Conservation (phyloP, 2,113 vertebrate species). For the Myotis lucifugus region DNA sequence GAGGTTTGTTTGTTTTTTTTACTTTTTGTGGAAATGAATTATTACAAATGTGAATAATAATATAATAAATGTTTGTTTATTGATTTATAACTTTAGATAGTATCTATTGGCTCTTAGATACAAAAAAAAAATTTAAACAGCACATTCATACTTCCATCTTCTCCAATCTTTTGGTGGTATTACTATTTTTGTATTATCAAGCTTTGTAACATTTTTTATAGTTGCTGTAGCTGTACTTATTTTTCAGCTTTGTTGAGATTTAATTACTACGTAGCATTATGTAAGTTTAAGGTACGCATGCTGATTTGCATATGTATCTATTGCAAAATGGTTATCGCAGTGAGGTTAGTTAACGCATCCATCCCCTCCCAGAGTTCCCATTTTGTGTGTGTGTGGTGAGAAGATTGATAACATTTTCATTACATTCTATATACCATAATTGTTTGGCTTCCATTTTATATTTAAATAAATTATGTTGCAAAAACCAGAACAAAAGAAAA, state of each 20-base stretch:
- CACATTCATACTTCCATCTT: not conserved
- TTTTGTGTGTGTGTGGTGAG: not conserved
- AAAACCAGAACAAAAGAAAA: conserved; percentile 44
- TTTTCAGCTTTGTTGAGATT: not conserved
- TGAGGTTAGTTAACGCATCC: not conserved
- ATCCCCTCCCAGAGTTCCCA: not conserved
- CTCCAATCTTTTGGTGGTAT: not conserved
- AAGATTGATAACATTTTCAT: conserved; percentile 37
- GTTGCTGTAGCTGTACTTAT: not conserved
- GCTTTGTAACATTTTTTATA: not conserved
- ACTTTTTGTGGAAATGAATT: not conserved
- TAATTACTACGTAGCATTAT: not conserved
- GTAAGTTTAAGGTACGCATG: not conserved
- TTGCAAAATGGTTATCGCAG: not conserved
- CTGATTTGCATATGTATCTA: not conserved
- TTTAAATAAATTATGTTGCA: conserved; percentile 12
- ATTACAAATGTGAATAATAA: not conserved
- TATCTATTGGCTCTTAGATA: not conserved
- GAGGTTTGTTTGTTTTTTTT: not conserved
- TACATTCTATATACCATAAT: not conserved
- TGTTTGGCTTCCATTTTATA: conserved; percentile 5
- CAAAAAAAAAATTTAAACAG: not conserved
- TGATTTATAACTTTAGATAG: not conserved
- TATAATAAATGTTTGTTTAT: not conserved
- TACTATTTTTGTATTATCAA: not conserved